Evolutionary conservation across 1,140 invertebrate species (phyloP), one percentile per base, ranked within the genome.

Genomic region (Zaprionus nigranus): DNA sequence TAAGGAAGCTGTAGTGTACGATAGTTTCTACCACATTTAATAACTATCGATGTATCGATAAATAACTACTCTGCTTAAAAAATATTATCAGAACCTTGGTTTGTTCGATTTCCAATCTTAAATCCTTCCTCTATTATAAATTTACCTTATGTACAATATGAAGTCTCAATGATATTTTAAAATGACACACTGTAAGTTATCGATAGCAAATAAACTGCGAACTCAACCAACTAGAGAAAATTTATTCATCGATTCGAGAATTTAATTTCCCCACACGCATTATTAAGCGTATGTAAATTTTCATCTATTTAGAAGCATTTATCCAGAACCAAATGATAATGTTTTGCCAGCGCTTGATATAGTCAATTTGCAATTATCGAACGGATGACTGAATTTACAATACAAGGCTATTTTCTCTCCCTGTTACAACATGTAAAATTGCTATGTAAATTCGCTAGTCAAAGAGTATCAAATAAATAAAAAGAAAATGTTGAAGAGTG

Each of bases 301-400:
- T 20, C 3, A 51, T 13, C 11, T 20, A 5, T 51, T 22, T 51
- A 51, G 1, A 22, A 12, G 46, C 22, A 22, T 13, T 51, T 51
- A 51, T 20, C 20, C 20, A 5, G 20, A 51, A 51, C 46, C 46
- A 51, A 24, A 51, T 2, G n/a, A 51, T 51, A 51, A 51, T 51
- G 46, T 51, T 22, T 51, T 24, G 46, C 46, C 46, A 51, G 3
- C 20, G 20, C 46, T 24, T 51, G 11, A 51, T 51, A 51, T 13
- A 51, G 20, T 51, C 46, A 51, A 51, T 51, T 51, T 51, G 46
- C 46, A 51, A 24, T 51, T 51, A 51, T 24, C 20, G 20, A 11
- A 51, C 46, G 46, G 20, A 51, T 51, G 46, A 51, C 20, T 24
- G 20, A 51, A 12, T 12, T 49, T 9, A 17, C 43, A 49, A 15